Conservation (phyloP, 2,888 invertebrate genomes). For the Ischnus inquisitorius region DNA sequence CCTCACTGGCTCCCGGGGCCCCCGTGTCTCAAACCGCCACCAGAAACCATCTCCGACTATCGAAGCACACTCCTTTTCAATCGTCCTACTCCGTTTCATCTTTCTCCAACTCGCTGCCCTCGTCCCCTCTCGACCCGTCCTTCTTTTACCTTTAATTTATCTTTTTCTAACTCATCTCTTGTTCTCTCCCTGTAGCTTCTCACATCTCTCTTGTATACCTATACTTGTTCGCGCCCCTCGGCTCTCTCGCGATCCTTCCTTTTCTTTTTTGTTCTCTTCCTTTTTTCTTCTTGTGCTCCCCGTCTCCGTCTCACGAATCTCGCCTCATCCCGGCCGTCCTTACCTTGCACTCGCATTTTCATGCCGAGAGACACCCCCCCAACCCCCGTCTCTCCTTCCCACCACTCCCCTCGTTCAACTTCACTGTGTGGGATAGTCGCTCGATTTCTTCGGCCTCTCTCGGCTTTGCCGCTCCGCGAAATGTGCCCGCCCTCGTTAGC, state of each 20-base stretch:
- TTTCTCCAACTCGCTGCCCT: slow-evolving; percentile 67
- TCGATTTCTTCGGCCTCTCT: slow-evolving; percentile 67
- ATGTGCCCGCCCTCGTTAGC: slow-evolving; percentile 69
- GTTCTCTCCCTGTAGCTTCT: slow-evolving; percentile 27
- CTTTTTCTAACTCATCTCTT: slow-evolving; percentile 49
- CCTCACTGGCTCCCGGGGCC: slow-evolving; percentile 60
- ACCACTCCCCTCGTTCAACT: slow-evolving; percentile 36
- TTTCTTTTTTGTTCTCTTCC: slow-evolving; percentile 30
- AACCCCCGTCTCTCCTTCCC: too few relatives aligned
- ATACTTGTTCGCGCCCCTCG: slow-evolving; percentile 31
- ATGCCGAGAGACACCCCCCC: not conserved
- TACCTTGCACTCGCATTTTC: slow-evolving; percentile 49
- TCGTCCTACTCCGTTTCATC: slow-evolving; percentile 18
- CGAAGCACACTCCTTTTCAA: slow-evolving; percentile 39
- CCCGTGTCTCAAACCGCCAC: slow-evolving; percentile 34
- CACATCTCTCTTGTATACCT: slow-evolving; percentile 27
- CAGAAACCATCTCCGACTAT: slow-evolving; percentile 33
- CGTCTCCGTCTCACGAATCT: not conserved
- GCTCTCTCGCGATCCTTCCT: slow-evolving; percentile 43
- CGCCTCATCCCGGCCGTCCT: slow-evolving; percentile 46
- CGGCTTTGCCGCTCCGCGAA: slow-evolving; percentile 50
- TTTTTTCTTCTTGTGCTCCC: slow-evolving; percentile 54
- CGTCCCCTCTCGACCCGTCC: slow-evolving; percentile 32
- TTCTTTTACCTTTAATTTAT: slow-evolving; percentile 64
- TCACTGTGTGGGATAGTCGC: slow-evolving; percentile 64